Percentiles rank a stretch among this genome's conserved stretches.
phyloP scores from a whole-genome alignment of 2,113 vertebrate genomes.

The Paratilapia polleni region DNA sequence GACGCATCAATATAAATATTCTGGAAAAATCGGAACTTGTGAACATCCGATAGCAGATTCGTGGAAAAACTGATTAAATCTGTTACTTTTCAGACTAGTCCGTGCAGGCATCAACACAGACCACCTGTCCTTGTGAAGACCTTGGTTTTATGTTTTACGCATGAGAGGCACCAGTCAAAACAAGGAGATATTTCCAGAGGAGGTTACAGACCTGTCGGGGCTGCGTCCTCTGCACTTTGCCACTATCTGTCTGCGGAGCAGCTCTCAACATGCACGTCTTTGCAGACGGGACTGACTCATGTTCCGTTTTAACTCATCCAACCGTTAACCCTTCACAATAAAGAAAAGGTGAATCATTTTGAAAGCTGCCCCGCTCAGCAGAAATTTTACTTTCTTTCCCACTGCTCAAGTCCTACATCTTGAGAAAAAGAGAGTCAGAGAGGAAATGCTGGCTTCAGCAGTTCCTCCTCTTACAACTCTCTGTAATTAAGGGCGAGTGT shows the following conservation, averaged over 20 bases:
- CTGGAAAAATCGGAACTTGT: not conserved
- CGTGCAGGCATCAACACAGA: not conserved
- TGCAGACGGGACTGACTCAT: slow-evolving; percentile 27
- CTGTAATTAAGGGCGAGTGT: slow-evolving; percentile 78
- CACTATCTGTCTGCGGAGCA: slow-evolving; percentile 45
- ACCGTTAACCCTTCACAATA: slow-evolving; percentile 34
- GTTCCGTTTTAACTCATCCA: slow-evolving; percentile 7
- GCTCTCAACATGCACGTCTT: slow-evolving; percentile 37
- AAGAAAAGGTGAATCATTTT: slow-evolving; percentile 26
- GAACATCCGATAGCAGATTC: not conserved
- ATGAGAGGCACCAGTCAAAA: slow-evolving; percentile 48
- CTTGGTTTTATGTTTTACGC: not conserved
- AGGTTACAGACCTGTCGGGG: slow-evolving; percentile 34
- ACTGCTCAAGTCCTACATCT: not conserved
- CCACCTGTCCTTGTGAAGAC: not conserved
- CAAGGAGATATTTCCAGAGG: slow-evolving; percentile 18
- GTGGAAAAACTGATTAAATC: slow-evolving; percentile 4
- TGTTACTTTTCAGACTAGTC: not conserved
- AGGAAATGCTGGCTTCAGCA: slow-evolving; percentile 76
- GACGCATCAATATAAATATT: not conserved
- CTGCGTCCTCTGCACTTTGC: not conserved
- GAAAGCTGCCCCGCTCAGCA: slow-evolving; percentile 51
- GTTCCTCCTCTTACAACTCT: slow-evolving; percentile 71
- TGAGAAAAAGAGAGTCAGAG: slow-evolving; percentile 1
- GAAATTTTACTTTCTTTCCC: slow-evolving; percentile 46